Evolutionary conservation across 1,140 invertebrate genomes (phyloP), one percentile per base, ranked within the genome.

Genomic region (Ylistrum balloti): DNA sequence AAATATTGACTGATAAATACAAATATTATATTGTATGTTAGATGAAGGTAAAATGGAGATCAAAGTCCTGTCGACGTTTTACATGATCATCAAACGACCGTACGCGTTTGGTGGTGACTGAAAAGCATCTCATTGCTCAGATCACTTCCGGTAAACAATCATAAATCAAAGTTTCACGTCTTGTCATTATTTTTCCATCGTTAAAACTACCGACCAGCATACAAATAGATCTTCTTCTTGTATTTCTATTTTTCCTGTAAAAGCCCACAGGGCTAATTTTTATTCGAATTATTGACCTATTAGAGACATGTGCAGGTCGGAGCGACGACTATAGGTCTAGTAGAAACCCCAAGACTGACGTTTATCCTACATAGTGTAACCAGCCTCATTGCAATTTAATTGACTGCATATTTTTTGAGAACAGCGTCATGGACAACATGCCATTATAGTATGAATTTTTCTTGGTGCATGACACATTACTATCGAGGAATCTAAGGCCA

Each of bases 241-340:
- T n/a, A 28, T 74, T 74, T 74, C 56, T 74, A 74, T 74, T 74
- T 74, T 74, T 28, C 56, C 11, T 28, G 5, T 74, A 28, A 74
- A 74, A 74, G 56, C 56, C 56, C 56, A 74, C 56, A n/a, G 56
- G 56, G 56, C 56, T 74, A 74, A 74, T 74, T 74, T 74, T 74
- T 74, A 74, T 74, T 74, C 56, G 56, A 74, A 74, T 74, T 74
- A 74, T 74, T 74, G 56, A 74, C 56, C 56, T 74, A 74, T 74
- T 74, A 74, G 56, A 74, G n/a, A 28, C 56, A 28, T 74, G 56
- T 74, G n/a, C 56, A 74, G 56, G 56, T 17, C 28, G 56, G n/a
- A 74, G 22, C 56, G 56, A 74, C 56, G 56, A 74, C 56, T 74
- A 11, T 17, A n/a, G 56, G 56, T 74, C 56, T 74, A 28, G 56